phyloP scores from a whole-genome alignment of 92 coral and sea anemone species.

The Porites rus region DNA sequence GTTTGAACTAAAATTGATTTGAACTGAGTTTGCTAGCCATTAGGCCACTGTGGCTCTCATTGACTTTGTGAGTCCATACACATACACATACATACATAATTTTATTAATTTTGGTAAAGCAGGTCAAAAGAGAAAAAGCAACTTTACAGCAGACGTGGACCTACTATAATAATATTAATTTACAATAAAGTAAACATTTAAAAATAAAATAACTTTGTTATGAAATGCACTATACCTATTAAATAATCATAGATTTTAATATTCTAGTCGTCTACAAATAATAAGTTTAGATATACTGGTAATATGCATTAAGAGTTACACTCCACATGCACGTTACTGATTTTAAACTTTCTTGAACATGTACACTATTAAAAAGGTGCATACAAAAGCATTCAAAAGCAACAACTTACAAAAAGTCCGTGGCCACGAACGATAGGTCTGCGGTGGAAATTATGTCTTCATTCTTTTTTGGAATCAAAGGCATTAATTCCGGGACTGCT shows the following conservation, averaged over 20 bases:
- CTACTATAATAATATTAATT: too few species aligned
- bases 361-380: not conserved
- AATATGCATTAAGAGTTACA: not conserved
- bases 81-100: not conserved
- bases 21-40: not conserved
- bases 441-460: not conserved
- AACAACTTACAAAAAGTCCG: constrained; percentile 28
- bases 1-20: too few species aligned
- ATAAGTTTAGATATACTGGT: not conserved
- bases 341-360: not conserved
- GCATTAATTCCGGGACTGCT: not conserved
- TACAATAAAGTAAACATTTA: too few species aligned
- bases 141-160: too few species aligned
- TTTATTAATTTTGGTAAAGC: not conserved
- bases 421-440: constrained; percentile 10
- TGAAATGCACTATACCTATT: too few species aligned
- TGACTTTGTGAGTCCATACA: not conserved
- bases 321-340: not conserved
- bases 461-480: not conserved
- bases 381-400: not conserved
- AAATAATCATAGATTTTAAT: too few species aligned
- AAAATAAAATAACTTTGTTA: too few species aligned
- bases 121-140: not conserved
- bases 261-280: not conserved
- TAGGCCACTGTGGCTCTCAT: not conserved